Conservation (phyloP, 2,113 vertebrate species). For the Deroptyus accipitrinus region DNA sequence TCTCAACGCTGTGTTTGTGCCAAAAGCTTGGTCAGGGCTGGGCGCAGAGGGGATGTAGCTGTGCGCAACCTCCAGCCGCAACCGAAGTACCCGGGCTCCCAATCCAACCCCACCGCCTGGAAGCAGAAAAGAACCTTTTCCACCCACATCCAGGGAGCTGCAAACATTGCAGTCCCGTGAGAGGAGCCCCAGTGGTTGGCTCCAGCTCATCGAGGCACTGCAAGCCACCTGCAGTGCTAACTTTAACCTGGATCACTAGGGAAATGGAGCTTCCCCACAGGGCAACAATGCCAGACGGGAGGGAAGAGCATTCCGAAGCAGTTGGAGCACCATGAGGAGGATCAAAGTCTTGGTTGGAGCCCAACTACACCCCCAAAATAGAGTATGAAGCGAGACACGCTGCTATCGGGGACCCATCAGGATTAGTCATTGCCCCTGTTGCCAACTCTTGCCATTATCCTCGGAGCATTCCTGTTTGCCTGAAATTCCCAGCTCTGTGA, state of each 20-base stretch:
- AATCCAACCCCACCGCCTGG: not conserved
- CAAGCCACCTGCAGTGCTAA: not conserved
- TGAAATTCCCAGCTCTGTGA: conserved; percentile 18
- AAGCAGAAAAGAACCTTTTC: not conserved
- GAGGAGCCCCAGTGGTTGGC: not conserved
- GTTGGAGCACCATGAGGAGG: not conserved
- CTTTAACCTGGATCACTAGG: conserved; percentile 1
- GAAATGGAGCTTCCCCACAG: conserved; percentile 9
- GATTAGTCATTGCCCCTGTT: not conserved
- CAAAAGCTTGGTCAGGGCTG: not conserved
- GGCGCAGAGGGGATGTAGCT: not conserved
- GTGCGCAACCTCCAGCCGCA: not conserved
- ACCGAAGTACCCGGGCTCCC: fast-evolving
- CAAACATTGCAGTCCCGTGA: fast-evolving
- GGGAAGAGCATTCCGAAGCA: conserved; percentile 1
- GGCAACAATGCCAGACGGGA: not conserved
- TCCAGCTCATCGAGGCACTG: not conserved
- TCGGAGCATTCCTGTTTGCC: not conserved
- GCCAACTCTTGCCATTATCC: not conserved
- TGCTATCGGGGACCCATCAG: conserved; percentile 31
- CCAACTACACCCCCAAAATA: conserved; percentile 19
- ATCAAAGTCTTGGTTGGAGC: conserved; percentile 27
- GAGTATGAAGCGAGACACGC: not conserved
- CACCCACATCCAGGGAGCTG: not conserved
- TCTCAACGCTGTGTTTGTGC: not conserved